phyloP scores from a whole-genome alignment of 2,113 vertebrate genomes.

The Anolis carolinensis region DNA sequence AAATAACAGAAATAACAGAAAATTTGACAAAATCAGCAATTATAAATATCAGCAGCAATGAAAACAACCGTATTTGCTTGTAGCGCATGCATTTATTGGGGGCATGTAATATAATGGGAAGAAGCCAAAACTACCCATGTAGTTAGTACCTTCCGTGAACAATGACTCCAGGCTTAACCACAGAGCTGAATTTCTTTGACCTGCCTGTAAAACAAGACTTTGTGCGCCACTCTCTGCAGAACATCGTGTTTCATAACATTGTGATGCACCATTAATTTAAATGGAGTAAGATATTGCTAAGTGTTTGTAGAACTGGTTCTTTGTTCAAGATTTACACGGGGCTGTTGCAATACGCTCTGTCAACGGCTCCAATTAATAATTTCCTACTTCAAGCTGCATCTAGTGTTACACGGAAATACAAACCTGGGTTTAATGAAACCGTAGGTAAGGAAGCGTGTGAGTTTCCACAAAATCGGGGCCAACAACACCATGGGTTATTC shows the following conservation, averaged over 20 bases:
- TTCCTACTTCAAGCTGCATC: neutral
- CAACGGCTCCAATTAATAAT: conserved; percentile 4
- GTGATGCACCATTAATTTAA: neutral
- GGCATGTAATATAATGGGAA: neutral
- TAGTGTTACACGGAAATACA: neutral
- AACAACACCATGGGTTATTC: neutral
- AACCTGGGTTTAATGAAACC: neutral
- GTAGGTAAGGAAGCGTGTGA: neutral
- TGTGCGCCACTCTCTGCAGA: neutral
- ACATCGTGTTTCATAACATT: neutral
- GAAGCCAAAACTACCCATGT: neutral
- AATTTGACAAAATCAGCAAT: too few species aligned
- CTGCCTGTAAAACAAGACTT: neutral
- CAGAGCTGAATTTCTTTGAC: neutral
- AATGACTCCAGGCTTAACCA: neutral
- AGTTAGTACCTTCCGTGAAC: neutral
- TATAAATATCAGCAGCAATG: too few species aligned
- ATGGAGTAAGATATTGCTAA: neutral
- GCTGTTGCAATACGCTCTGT: neutral
- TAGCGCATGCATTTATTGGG: neutral
- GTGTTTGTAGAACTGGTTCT: conserved; percentile 8
- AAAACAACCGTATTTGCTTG: too few species aligned
- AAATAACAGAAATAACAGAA: too few species aligned
- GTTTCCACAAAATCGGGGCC: neutral
- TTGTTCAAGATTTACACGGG: neutral